phyloP scores from a whole-genome alignment of 2,797 vertebrate genomes.

The Etheostoma nigrum region DNA sequence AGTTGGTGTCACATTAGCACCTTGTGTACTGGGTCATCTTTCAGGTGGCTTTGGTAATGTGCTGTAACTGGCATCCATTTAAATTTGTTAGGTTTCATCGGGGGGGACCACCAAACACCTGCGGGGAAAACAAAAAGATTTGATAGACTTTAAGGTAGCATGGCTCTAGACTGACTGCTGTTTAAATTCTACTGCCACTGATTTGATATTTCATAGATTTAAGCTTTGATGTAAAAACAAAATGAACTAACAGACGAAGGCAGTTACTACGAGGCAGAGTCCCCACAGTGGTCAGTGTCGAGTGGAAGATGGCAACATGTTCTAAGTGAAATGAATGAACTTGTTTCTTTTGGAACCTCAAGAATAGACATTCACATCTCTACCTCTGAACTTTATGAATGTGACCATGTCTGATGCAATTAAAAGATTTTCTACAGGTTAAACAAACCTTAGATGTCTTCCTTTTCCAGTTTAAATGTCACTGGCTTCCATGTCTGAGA shows the following conservation, averaged over 20 bases:
- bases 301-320: slow-evolving; percentile 48
- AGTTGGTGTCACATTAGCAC: slow-evolving; percentile 12
- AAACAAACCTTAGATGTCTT: slow-evolving; percentile 83
- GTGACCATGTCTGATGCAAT: slow-evolving; percentile 83
- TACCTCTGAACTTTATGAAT: slow-evolving; percentile 85
- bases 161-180: neutral
- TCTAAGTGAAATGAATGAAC: slow-evolving; percentile 59
- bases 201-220: slow-evolving; percentile 1
- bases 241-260: neutral
- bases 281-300: slow-evolving; percentile 33
- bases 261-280: neutral
- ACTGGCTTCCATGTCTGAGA: slow-evolving; percentile 71
- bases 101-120: slow-evolving; percentile 22
- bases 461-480: slow-evolving; percentile 73
- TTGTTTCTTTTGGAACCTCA: slow-evolving; percentile 59
- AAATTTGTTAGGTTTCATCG: slow-evolving; percentile 3
- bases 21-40: neutral
- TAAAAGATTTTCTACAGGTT: slow-evolving; percentile 86
- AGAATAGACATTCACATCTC: slow-evolving; percentile 63
- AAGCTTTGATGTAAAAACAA: neutral
- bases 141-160: neutral
- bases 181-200: slow-evolving; percentile 8
- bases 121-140: neutral
- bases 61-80: slow-evolving; percentile 7
- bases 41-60: slow-evolving; percentile 9